phyloP scores from a whole-genome alignment of 2,797 vertebrate genomes.

The Mustela erminea region DNA sequence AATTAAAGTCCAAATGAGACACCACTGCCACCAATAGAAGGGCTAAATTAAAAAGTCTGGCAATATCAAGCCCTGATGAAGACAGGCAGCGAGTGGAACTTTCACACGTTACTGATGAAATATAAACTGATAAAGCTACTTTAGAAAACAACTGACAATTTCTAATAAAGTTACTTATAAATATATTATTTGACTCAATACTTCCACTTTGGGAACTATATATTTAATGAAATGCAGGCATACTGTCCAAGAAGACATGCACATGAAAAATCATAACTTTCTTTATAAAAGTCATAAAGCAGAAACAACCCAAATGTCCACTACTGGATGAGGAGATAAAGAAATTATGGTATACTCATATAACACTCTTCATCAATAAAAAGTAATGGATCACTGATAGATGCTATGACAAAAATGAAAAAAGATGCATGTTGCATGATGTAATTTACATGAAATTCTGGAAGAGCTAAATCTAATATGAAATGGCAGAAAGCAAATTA shows the following conservation, averaged over 20 bases:
- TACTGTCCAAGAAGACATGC: background rate
- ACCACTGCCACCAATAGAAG: background rate
- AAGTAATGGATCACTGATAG: background rate
- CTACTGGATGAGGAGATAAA: background rate
- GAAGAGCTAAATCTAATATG: background rate
- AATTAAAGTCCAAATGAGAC: conserved; percentile 32
- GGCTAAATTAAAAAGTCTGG: background rate
- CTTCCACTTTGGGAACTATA: background rate
- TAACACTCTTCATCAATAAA: background rate
- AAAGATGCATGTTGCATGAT: background rate
- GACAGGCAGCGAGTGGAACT: background rate
- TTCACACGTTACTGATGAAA: background rate
- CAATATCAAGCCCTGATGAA: background rate
- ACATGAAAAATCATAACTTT: background rate
- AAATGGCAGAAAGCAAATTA: background rate
- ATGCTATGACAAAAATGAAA: background rate
- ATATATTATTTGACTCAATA: background rate
- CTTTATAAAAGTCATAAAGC: conserved; percentile 2
- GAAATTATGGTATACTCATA: background rate
- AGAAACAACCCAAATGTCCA: background rate
- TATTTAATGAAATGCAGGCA: background rate
- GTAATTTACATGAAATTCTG: background rate
- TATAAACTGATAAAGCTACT: background rate
- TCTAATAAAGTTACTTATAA: conserved; percentile 27
- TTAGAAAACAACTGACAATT: background rate